Conservation (phyloP, 2,797 vertebrate species). For the Acipenser ruthenus region DNA sequence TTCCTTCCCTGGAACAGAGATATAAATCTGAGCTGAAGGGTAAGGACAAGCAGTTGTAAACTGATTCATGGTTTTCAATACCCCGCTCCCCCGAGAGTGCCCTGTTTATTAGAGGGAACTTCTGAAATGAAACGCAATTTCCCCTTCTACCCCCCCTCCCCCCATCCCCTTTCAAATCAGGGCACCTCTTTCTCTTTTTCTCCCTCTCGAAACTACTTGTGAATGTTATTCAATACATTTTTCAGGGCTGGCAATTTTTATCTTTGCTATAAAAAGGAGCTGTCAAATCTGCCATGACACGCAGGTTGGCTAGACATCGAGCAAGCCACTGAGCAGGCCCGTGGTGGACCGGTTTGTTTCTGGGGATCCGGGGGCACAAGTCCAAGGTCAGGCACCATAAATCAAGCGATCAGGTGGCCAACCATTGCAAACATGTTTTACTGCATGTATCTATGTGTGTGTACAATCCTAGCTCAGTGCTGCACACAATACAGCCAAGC, state of each 20-base stretch:
- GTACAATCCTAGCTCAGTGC: no score
- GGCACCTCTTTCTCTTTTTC: no score
- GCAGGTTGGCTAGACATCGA: neutral
- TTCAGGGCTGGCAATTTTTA: neutral
- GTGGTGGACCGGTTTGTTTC: neutral
- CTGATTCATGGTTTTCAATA: conserved; percentile 54
- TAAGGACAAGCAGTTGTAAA: conserved; percentile 46
- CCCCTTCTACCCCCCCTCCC: conserved; percentile 32
- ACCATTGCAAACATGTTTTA: no score
- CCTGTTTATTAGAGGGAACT: conserved; percentile 57
- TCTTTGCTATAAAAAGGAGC: neutral
- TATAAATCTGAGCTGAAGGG: conserved; percentile 57
- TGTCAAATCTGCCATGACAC: neutral
- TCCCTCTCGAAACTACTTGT: no score
- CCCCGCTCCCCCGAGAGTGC: conserved; percentile 48
- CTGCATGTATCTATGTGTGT: no score
- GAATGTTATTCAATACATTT: neutral
- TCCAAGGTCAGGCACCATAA: conserved; percentile 18
- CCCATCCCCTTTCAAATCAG: conserved; percentile 45
- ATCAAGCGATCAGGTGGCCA: neutral
- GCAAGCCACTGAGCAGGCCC: neutral
- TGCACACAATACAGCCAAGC: no score
- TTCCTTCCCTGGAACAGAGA: conserved; percentile 40
- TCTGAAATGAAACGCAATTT: conserved; percentile 60
- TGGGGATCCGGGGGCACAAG: conserved; percentile 1